These are phyloP conservation scores for Amphipoea lucens DNA, from an alignment of 2,888 invertebrate species.

Conservation along the genomic window DNA sequence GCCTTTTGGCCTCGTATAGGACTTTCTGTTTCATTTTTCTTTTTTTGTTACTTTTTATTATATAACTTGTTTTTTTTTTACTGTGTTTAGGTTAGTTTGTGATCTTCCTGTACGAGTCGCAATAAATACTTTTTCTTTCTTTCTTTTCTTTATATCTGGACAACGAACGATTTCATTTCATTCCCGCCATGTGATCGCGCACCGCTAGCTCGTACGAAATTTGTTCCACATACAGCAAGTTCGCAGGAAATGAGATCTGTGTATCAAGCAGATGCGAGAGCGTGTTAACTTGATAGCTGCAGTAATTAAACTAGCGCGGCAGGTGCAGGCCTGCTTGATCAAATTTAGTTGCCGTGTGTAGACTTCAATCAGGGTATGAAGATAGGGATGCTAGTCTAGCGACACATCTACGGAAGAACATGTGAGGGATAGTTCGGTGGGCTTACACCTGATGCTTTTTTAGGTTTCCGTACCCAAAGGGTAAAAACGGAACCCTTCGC, in stretches of 20 bases:
- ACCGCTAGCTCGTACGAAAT: not conserved
- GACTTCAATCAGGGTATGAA: constrained; percentile 16
- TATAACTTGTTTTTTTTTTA: too few relatives aligned
- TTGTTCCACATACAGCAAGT: constrained; percentile 28
- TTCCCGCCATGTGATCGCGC: not conserved
- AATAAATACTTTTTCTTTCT: too few relatives aligned
- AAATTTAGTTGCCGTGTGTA: constrained; percentile 23
- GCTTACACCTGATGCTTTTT: not conserved
- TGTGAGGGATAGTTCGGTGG: too few relatives aligned
- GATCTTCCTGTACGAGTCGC: too few relatives aligned
- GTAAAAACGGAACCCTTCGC: too few relatives aligned
- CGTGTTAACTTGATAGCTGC: constrained; percentile 50
- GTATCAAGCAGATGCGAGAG: constrained; percentile 42
- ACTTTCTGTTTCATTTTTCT: too few relatives aligned
- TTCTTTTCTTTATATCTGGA: too few relatives aligned
- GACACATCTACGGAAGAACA: not conserved
- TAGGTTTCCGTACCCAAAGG: too few relatives aligned
- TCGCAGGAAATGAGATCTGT: constrained; percentile 57
- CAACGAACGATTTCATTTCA: not conserved
- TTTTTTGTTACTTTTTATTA: too few relatives aligned
- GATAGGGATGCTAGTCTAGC: not conserved
- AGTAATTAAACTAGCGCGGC: constrained; percentile 51
- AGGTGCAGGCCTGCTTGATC: constrained; percentile 31
- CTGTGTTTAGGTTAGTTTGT: too few relatives aligned
- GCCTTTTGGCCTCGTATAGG: too few relatives aligned